phyloP scores from a whole-genome alignment of 2,113 vertebrate genomes.

The Nymphicus hollandicus region DNA sequence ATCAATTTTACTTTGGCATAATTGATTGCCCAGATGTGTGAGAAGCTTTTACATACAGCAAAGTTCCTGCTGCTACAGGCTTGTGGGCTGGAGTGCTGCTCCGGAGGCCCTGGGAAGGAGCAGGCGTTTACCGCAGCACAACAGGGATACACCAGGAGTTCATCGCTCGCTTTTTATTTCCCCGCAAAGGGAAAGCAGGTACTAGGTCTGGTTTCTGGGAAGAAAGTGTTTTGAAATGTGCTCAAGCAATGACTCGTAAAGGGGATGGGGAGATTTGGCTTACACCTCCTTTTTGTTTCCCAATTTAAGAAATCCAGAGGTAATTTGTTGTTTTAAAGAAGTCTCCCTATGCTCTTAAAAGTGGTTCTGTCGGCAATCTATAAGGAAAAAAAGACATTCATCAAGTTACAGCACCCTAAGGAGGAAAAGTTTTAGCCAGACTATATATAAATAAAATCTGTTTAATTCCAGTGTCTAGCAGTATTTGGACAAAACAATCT shows the following conservation, averaged over 20 bases:
- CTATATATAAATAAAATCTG: neutral
- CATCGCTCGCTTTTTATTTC: neutral
- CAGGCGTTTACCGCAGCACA: neutral
- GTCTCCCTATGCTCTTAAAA: neutral
- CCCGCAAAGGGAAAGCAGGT: neutral
- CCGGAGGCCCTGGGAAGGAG: neutral
- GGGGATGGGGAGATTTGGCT: neutral
- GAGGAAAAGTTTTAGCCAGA: neutral
- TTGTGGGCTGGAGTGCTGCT: neutral
- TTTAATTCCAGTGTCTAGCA: neutral
- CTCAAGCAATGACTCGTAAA: neutral
- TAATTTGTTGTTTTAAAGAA: neutral
- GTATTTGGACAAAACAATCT: neutral
- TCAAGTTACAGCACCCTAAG: neutral
- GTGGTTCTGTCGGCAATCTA: neutral
- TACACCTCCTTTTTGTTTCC: neutral
- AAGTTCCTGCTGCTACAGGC: neutral
- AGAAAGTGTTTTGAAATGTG: neutral
- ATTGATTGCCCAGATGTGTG: conserved; percentile 48
- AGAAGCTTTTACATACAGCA: neutral
- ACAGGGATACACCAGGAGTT: neutral
- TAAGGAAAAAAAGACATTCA: neutral
- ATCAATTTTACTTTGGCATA: neutral
- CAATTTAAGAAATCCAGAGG: neutral
- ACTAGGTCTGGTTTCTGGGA: neutral